A percentile compares a stretch with the other conserved stretches of the same genome.
phyloP scores from a whole-genome alignment of 2,113 vertebrate genomes.

The Hippoglossus stenolepis region DNA sequence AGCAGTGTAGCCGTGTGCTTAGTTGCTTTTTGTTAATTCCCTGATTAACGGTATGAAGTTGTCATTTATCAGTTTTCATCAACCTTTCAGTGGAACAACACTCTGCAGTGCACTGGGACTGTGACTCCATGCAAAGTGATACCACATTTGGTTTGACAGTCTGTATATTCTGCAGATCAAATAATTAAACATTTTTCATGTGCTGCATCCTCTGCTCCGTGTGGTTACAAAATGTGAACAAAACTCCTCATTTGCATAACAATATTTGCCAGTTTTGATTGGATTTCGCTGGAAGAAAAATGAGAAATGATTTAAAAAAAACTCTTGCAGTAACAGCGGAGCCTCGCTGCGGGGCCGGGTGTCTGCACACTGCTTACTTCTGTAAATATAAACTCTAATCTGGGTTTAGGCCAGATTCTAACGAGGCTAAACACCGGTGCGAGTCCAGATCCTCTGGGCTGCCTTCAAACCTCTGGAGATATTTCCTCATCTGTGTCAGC shows the following conservation, averaged over 20 bases:
- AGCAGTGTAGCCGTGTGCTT: not conserved
- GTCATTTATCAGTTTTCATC: not conserved
- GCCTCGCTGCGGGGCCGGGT: conserved; percentile 31
- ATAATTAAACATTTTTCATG: not conserved
- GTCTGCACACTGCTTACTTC: conserved; percentile 40
- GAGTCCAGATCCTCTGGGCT: conserved; percentile 63
- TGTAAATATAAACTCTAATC: conserved; percentile 72
- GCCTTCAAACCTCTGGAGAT: conserved; percentile 72
- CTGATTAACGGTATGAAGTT: not conserved
- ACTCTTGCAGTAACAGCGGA: conserved; percentile 6
- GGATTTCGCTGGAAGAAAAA: conserved; percentile 14
- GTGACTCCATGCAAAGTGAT: not conserved
- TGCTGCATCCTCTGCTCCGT: not conserved
- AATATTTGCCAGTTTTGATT: conserved; percentile 25
- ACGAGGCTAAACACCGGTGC: conserved; percentile 57
- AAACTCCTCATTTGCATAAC: conserved; percentile 27
- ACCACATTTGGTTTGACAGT: not conserved
- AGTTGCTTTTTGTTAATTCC: not conserved
- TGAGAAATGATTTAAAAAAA: conserved; percentile 3
- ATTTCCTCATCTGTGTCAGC: conserved; percentile 79
- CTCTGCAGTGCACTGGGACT: not conserved
- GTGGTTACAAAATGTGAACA: conserved; percentile 1
- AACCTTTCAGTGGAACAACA: not conserved
- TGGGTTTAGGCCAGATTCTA: conserved; percentile 69
- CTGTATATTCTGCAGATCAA: not conserved